phyloP scores from a whole-genome alignment of 2,888 invertebrate genomes.

The Drosophila aldrichi region DNA sequence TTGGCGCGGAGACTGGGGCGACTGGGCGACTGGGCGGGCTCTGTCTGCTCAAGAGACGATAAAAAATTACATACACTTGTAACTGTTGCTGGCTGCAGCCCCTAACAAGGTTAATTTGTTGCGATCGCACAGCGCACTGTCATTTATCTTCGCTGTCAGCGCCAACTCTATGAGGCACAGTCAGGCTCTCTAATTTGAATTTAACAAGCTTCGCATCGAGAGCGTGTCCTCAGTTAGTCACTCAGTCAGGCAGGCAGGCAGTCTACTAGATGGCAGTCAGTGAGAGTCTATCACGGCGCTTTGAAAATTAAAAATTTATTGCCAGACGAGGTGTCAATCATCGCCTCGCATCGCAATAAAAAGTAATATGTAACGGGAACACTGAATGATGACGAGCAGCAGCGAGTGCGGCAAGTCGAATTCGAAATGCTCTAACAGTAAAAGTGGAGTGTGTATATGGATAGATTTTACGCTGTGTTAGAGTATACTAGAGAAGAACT shows the following conservation, averaged over 20 bases:
- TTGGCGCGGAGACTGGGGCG: neutral
- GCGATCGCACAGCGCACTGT: conserved; percentile 76
- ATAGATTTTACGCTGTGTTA: too few relatives aligned
- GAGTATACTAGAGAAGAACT: too few relatives aligned
- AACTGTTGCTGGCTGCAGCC: conserved; percentile 64
- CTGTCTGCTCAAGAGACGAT: conserved; percentile 67
- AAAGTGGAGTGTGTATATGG: neutral
- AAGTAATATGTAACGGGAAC: conserved; percentile 45
- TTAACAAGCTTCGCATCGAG: conserved; percentile 69
- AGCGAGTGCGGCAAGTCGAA: conserved; percentile 5
- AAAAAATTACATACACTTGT: conserved; percentile 82
- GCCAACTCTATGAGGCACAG: conserved; percentile 58
- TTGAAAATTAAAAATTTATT: conserved; percentile 84
- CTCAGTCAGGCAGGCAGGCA: neutral
- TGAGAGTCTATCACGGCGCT: conserved; percentile 59
- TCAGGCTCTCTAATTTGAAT: conserved; percentile 77
- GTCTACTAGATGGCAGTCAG: conserved; percentile 25
- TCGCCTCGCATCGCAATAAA: conserved; percentile 57
- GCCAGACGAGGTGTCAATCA: conserved; percentile 82
- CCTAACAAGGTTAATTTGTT: conserved; percentile 85
- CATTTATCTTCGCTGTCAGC: conserved; percentile 83
- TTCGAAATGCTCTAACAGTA: conserved; percentile 9
- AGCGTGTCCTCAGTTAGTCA: conserved; percentile 30
- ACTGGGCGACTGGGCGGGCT: neutral
- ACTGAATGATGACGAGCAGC: conserved; percentile 26